Conservation (phyloP, 2,797 vertebrate genomes). For the Pseudocheirus occidentalis region DNA sequence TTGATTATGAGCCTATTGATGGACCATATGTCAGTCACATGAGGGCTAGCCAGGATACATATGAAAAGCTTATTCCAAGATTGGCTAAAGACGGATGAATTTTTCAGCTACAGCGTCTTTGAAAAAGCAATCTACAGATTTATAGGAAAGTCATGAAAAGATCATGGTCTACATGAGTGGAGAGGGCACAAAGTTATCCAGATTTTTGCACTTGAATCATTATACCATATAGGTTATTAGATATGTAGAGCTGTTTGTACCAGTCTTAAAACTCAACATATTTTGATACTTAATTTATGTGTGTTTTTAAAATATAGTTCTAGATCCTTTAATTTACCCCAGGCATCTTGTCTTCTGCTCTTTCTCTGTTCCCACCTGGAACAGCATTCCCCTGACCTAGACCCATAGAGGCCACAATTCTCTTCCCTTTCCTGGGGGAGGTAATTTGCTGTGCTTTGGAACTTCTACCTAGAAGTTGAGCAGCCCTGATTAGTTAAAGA, state of each 20-base stretch:
- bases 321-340: background rate
- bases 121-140: background rate
- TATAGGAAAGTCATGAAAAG: background rate
- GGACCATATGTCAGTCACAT: background rate
- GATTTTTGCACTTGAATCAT: background rate
- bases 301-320: background rate
- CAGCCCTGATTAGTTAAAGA: background rate
- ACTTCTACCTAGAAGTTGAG: background rate
- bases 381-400: background rate
- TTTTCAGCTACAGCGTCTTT: background rate
- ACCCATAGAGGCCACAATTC: background rate
- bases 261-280: background rate
- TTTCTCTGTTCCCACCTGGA: background rate
- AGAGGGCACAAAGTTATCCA: background rate
- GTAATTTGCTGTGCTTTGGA: background rate
- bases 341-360: background rate
- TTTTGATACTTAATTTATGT: background rate
- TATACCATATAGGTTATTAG: background rate
- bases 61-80: background rate
- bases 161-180: background rate
- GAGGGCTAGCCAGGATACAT: background rate
- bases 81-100: background rate
- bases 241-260: background rate
- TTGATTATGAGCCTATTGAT: background rate
- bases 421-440: background rate